A percentile compares a stretch with the other conserved stretches of the same genome.
Evolutionary conservation across 1,140 invertebrate species (phyloP).

Genomic region (Rhyacophila brunnea): DNA sequence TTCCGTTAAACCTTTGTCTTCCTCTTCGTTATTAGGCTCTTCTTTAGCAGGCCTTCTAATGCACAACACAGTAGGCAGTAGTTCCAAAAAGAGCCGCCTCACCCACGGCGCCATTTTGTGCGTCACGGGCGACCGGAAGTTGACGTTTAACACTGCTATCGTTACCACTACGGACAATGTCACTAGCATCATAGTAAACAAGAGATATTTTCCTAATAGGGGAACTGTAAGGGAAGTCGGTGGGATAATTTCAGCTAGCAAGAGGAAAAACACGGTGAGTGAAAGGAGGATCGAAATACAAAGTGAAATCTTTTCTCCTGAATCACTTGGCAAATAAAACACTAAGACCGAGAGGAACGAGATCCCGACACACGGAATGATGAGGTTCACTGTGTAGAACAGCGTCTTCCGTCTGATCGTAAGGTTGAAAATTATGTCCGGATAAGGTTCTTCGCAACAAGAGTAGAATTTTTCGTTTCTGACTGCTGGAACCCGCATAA

Average conservation of each 20-base stretch:
- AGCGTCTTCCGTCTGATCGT: constrained; percentile 93
- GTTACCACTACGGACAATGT: constrained; percentile 97
- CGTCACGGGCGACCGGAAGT: constrained; percentile 97
- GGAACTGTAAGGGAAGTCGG: constrained; percentile 98
- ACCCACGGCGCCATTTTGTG: constrained; percentile 94
- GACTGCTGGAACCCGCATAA: constrained; percentile 83
- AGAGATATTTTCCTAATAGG: constrained; percentile 94
- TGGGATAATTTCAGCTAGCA: constrained; percentile 97
- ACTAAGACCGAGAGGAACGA: constrained; percentile 97
- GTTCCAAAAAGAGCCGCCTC: constrained; percentile 82
- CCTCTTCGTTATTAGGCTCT: constrained; percentile 62
- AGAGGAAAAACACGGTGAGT: constrained; percentile 97
- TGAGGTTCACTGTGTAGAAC: constrained; percentile 96
- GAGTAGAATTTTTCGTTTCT: constrained; percentile 88
- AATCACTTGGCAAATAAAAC: constrained; percentile 98
- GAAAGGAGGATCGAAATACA: constrained; percentile 98
- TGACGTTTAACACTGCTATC: constrained; percentile 97
- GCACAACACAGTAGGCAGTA: constrained; percentile 82
- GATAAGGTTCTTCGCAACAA: constrained; percentile 88
- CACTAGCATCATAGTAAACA: constrained; percentile 99
- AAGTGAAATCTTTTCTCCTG: constrained; percentile 95
- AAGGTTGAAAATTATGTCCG: constrained; percentile 97
- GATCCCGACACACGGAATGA: constrained; percentile 94
- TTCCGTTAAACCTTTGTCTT: constrained; percentile 67
- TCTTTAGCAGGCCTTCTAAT: constrained; percentile 81